phyloP scores from a whole-genome alignment of 2,888 invertebrate genomes.

The Euzetes globulus region DNA sequence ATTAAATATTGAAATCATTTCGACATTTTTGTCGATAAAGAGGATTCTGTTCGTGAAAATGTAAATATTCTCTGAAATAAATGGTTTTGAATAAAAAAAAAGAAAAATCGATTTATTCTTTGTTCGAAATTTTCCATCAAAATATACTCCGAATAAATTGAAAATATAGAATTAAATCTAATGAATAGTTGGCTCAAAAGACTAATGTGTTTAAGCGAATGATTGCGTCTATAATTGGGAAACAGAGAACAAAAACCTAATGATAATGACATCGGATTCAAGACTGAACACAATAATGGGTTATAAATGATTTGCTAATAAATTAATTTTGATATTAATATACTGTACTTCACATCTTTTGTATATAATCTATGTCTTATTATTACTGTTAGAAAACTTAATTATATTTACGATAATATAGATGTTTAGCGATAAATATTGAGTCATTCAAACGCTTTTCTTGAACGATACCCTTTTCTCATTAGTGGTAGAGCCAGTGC shows the following conservation, averaged over 20 bases:
- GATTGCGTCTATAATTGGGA: neutral
- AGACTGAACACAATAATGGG: neutral
- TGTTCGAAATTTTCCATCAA: no score
- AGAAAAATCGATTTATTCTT: no score
- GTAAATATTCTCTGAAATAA: no score
- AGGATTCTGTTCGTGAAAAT: no score
- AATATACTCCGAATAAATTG: no score
- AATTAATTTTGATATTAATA: neutral
- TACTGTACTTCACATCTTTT: neutral
- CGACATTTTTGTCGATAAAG: no score
- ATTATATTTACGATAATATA: neutral
- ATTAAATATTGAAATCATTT: no score
- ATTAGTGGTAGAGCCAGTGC: neutral
- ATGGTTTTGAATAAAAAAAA: no score
- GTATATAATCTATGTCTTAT: neutral
- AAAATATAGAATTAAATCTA: neutral
- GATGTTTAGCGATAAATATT: neutral
- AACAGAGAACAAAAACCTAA: neutral
- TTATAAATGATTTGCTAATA: neutral
- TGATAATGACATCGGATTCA: neutral
- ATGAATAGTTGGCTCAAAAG: neutral
- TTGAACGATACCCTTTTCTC: slow-evolving; percentile 39
- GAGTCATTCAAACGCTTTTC: slow-evolving; percentile 28
- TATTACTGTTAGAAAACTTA: neutral
- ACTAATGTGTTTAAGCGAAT: neutral